These are phyloP conservation scores for Drosophila aldrichi DNA, from an alignment of 2,888 invertebrate species.

Conservation along the genomic window DNA sequence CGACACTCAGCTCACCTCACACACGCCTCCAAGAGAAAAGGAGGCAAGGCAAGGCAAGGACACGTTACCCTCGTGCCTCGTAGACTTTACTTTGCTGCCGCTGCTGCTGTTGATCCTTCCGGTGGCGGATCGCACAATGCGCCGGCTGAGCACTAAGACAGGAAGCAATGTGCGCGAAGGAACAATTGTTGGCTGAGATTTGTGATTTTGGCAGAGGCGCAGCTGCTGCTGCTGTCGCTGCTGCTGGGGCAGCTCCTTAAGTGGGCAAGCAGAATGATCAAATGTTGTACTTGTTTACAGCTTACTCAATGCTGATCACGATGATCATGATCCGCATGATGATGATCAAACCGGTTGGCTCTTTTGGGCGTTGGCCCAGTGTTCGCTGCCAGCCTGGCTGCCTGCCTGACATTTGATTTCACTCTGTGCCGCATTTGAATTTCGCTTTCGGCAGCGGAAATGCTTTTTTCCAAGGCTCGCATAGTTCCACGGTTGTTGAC, in stretches of 20 bases:
- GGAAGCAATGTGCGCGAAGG: slow-evolving; percentile 84
- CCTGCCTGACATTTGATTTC: slow-evolving; percentile 80
- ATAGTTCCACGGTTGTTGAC: slow-evolving; percentile 76
- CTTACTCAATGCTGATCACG: slow-evolving; percentile 29
- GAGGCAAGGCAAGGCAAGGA: slow-evolving; percentile 21
- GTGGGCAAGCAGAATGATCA: slow-evolving; percentile 73
- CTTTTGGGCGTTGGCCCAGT: slow-evolving; percentile 58
- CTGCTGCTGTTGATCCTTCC: slow-evolving; percentile 76
- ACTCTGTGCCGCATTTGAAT: slow-evolving; percentile 61
- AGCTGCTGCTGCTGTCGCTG: slow-evolving; percentile 59
- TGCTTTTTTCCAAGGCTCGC: slow-evolving; percentile 68
- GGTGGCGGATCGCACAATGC: slow-evolving; percentile 63
- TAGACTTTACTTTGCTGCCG: background rate
- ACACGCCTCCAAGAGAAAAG: slow-evolving; percentile 63
- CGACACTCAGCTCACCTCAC: slow-evolving; percentile 62
- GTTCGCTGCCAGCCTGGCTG: slow-evolving; percentile 55
- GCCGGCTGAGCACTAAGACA: slow-evolving; percentile 70
- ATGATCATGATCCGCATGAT: slow-evolving; percentile 27
- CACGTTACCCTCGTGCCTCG: slow-evolving; percentile 43
- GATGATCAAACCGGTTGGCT: slow-evolving; percentile 69
- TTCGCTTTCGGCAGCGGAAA: slow-evolving; percentile 82
- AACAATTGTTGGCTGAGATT: slow-evolving; percentile 74
- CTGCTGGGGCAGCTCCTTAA: slow-evolving; percentile 50
- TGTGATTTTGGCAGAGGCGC: slow-evolving; percentile 34
- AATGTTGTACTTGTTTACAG: slow-evolving; percentile 69